Conservation (phyloP, 35 echinoderm and acorn worm genomes). For the Patiria miniata region DNA sequence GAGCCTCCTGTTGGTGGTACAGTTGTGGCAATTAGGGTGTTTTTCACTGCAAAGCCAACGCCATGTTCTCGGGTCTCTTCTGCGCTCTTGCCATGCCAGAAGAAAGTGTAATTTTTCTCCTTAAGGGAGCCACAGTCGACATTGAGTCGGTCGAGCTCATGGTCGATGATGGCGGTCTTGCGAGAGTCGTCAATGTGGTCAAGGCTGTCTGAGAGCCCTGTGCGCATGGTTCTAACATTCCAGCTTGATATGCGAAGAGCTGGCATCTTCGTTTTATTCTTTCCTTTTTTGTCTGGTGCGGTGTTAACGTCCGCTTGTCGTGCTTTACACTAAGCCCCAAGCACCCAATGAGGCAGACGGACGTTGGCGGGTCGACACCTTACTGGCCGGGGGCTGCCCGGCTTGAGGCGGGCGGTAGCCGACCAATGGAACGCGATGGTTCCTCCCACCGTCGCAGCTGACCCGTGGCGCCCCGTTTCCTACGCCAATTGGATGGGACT, state of each 20-base stretch:
- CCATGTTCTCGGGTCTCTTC: slow-evolving; percentile 51
- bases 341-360: slow-evolving; percentile 51
- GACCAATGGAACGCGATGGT: slow-evolving; percentile 32
- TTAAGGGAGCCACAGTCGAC: slow-evolving; percentile 37
- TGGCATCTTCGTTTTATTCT: slow-evolving; percentile 29
- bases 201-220: slow-evolving; percentile 10
- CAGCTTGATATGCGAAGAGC: slow-evolving; percentile 40
- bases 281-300: slow-evolving; percentile 39
- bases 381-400: slow-evolving; percentile 61
- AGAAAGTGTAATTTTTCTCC: slow-evolving; percentile 65
- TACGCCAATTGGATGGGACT: neutral
- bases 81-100: slow-evolving; percentile 27
- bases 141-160: slow-evolving; percentile 46
- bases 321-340: slow-evolving; percentile 28
- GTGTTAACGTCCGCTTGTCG: slow-evolving; percentile 37
- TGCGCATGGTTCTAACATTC: slow-evolving; percentile 47
- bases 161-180: slow-evolving; percentile 59
- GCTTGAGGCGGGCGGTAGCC: slow-evolving; percentile 42
- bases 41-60: slow-evolving; percentile 66
- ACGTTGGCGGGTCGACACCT: slow-evolving; percentile 68
- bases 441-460: slow-evolving; percentile 35
- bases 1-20: neutral
- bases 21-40: slow-evolving; percentile 1
- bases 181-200: slow-evolving; percentile 44
- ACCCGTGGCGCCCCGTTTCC: neutral